Percentiles rank a stretch among this genome's conserved stretches.
These are phyloP conservation scores for Acanthococcus lagerstroemiae DNA, from an alignment of 2,888 invertebrate species.

Conservation along the genomic window DNA sequence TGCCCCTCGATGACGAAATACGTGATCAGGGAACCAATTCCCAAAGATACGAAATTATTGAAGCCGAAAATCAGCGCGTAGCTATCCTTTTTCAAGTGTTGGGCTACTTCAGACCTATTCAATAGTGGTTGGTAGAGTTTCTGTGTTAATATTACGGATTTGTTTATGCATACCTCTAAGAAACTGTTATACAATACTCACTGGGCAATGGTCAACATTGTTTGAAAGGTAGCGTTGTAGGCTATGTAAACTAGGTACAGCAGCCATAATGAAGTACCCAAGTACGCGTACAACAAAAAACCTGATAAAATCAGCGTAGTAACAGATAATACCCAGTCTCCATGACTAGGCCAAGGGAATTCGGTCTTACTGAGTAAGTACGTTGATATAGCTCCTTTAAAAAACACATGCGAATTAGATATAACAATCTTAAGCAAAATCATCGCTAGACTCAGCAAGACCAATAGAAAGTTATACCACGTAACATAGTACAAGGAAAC, in stretches of 20 bases:
- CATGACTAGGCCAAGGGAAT: conserved; percentile 33
- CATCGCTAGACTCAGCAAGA: no score
- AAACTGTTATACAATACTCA: no score
- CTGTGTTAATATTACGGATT: no score
- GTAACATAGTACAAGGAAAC: no score
- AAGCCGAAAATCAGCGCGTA: conserved; percentile 32
- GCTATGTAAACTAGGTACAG: conserved; percentile 66
- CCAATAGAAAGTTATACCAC: no score
- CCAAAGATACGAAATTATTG: conserved; percentile 24
- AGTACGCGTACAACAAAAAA: conserved; percentile 47
- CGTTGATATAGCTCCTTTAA: conserved; percentile 33
- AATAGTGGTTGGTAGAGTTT: no score
- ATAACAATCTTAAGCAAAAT: not conserved
- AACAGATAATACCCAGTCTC: conserved; percentile 33
- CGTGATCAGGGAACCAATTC: conserved; percentile 7
- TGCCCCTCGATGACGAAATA: conserved; percentile 16
- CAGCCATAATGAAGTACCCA: conserved; percentile 51
- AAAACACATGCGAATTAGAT: not conserved
- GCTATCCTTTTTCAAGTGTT: conserved; percentile 27
- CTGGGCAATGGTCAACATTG: conserved; percentile 66
- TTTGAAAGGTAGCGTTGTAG: conserved; percentile 67
- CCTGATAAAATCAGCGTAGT: conserved; percentile 39
- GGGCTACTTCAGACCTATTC: conserved; percentile 30
- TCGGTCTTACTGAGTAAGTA: conserved; percentile 31
- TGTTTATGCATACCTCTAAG: no score